phyloP scores from a whole-genome alignment of 2,888 invertebrate species.

The Galeruca laticollis region DNA sequence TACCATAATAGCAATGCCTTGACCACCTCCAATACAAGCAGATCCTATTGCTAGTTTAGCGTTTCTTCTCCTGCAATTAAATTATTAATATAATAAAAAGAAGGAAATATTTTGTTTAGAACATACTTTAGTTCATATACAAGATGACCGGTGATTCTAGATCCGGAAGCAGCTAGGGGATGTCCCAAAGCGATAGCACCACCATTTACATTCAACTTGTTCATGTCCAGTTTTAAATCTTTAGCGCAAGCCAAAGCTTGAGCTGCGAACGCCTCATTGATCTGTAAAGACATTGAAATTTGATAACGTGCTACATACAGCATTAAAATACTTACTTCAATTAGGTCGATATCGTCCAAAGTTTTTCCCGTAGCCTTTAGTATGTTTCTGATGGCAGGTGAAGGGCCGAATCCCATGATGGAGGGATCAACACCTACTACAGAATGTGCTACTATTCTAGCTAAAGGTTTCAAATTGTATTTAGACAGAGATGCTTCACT shows the following conservation, averaged over 20 bases:
- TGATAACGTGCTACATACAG: not conserved
- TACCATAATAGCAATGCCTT: conserved; percentile 94
- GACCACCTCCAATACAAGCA: conserved; percentile 98
- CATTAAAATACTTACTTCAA: conserved; percentile 77
- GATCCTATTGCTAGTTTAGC: conserved; percentile 92
- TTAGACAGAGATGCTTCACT: conserved; percentile 89
- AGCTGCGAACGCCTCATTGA: conserved; percentile 98
- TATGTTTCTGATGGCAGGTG: conserved; percentile 90
- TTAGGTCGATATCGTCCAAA: conserved; percentile 88
- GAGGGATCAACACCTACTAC: conserved; percentile 95
- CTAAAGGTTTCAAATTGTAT: conserved; percentile 87
- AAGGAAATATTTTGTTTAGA: conserved; percentile 57
- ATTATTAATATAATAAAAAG: conserved; percentile 9
- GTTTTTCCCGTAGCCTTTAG: conserved; percentile 83
- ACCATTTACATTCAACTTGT: conserved; percentile 93
- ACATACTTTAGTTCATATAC: conserved; percentile 89
- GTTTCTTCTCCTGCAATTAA: conserved; percentile 78
- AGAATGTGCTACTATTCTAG: conserved; percentile 91
- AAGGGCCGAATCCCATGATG: conserved; percentile 98
- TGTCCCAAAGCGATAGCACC: conserved; percentile 98
- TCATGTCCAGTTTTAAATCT: conserved; percentile 86
- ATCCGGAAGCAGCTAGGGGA: conserved; percentile 94
- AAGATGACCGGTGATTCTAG: conserved; percentile 91
- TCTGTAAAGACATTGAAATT: conserved; percentile 69
- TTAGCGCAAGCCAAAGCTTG: conserved; percentile 94